These are phyloP conservation scores for Leucophenga montana DNA, from an alignment of 2,888 invertebrate genomes.

Conservation along the genomic window DNA sequence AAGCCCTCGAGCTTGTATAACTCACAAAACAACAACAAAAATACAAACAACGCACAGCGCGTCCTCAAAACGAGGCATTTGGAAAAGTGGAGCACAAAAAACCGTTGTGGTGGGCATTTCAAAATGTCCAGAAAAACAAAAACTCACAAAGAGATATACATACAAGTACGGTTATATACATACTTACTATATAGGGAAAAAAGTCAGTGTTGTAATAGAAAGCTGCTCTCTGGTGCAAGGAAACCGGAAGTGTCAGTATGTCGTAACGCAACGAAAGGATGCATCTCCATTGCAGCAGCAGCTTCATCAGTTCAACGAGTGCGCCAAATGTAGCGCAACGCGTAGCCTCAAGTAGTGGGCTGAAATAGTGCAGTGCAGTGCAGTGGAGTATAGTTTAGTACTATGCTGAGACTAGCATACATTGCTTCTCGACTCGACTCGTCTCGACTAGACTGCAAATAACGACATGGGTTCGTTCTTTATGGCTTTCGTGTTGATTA, in stretches of 20 bases:
- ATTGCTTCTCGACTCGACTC: too few species aligned
- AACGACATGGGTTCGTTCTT: too few species aligned
- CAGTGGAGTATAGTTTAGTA: too few species aligned
- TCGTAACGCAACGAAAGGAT: neutral
- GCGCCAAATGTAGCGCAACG: conserved; percentile 24
- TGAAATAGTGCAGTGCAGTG: too few species aligned
- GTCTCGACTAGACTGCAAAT: too few species aligned
- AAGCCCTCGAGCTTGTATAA: neutral
- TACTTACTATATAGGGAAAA: neutral
- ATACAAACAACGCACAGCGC: neutral
- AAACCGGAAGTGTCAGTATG: conserved; percentile 8
- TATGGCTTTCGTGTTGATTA: too few species aligned
- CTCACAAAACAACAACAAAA: neutral
- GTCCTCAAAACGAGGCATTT: too few species aligned
- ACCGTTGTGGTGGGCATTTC: conserved; percentile 19
- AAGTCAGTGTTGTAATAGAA: neutral
- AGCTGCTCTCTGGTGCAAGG: neutral
- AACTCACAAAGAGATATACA: too few species aligned
- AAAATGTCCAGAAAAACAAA: conserved; percentile 24
- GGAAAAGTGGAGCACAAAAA: neutral
- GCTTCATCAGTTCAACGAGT: neutral
- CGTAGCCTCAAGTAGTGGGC: neutral
- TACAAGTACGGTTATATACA: too few species aligned
- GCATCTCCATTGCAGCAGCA: neutral
- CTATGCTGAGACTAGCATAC: too few species aligned